Percentiles rank a stretch among this genome's conserved stretches.
Evolutionary conservation across 2,888 invertebrate genomes (phyloP).

Genomic region (Sminthurides aquaticus): DNA sequence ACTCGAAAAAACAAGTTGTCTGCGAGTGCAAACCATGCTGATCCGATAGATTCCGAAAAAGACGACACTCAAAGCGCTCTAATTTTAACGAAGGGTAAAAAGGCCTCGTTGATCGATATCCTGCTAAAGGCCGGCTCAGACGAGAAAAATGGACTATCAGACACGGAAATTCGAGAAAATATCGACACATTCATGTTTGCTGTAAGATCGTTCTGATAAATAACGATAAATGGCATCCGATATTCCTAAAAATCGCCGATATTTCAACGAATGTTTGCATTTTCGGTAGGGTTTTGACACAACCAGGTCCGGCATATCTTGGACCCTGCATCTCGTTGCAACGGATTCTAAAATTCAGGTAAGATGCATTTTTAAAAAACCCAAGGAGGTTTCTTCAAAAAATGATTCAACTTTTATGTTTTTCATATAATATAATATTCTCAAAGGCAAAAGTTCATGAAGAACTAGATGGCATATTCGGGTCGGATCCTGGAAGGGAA

Average conservation of each 20-base stretch:
- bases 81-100: too few relatives aligned
- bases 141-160: too few relatives aligned
- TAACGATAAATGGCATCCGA: not conserved
- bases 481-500: not conserved
- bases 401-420: not conserved
- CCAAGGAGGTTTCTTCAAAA: not conserved
- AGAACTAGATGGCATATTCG: not conserved
- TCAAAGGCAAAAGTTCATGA: not conserved
- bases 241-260: not conserved
- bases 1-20: too few relatives aligned
- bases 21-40: too few relatives aligned
- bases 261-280: not conserved
- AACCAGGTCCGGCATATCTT: not conserved
- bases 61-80: too few relatives aligned
- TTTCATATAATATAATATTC: too few relatives aligned
- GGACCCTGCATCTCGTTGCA: not conserved
- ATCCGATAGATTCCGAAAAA: too few relatives aligned
- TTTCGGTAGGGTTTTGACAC: not conserved
- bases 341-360: not conserved
- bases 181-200: not conserved
- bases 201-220: not conserved
- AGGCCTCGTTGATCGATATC: too few relatives aligned
- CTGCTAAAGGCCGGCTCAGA: too few relatives aligned
- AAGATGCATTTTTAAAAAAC: not conserved
- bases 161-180: not conserved